phyloP scores from a whole-genome alignment of 2,113 vertebrate species.

The Choloepus hoffmanni region DNA sequence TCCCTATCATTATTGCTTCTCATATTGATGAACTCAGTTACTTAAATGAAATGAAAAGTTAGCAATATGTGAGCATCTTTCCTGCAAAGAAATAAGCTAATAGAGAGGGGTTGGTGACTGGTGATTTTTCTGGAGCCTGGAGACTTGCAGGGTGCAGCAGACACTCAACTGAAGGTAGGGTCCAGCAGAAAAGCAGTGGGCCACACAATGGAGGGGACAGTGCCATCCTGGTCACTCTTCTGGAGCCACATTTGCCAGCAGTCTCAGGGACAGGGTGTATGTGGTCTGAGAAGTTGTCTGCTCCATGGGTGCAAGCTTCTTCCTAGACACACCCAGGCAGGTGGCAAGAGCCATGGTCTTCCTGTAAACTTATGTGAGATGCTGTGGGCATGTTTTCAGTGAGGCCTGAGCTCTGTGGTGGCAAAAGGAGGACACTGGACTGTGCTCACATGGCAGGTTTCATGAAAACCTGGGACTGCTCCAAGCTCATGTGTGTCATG shows the following conservation, averaged over 20 bases:
- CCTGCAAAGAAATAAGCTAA: too few species aligned
- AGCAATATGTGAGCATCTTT: too few species aligned
- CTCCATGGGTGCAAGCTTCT: background rate
- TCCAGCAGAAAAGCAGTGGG: background rate
- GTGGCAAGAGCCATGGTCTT: background rate
- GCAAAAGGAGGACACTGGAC: too few species aligned
- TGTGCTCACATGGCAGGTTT: background rate
- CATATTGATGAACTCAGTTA: too few species aligned
- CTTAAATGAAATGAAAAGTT: too few species aligned
- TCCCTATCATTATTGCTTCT: too few species aligned
- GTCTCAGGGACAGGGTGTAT: accelerated
- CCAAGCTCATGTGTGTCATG: accelerated
- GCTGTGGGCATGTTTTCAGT: too few species aligned
- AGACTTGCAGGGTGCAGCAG: too few species aligned
- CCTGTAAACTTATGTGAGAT: background rate
- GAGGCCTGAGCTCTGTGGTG: too few species aligned
- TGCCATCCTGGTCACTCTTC: background rate
- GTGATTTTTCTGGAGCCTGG: background rate
- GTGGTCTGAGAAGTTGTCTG: background rate
- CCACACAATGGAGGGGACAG: background rate
- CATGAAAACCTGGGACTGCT: background rate
- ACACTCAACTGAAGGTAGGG: background rate
- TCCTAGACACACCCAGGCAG: background rate
- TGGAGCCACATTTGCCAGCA: too few species aligned
- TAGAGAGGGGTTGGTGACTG: too few species aligned